Evolutionary conservation across 2,888 invertebrate species (phyloP).

Genomic region (Buathra laborator): DNA sequence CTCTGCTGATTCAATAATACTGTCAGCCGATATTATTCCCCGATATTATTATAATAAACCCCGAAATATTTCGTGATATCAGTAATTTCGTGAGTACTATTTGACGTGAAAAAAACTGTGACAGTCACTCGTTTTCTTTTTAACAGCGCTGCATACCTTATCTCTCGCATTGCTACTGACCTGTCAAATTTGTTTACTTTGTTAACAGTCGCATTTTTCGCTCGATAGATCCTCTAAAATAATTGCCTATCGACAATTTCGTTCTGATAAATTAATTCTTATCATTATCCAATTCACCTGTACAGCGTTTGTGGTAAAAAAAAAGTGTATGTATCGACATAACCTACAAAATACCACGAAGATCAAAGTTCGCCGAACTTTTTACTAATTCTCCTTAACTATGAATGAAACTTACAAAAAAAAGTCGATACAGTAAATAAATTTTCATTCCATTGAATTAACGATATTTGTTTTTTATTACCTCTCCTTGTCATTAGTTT

Average conservation of each 20-base stretch:
- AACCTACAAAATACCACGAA: too few species aligned
- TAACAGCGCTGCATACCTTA: background rate
- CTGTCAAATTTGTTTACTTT: background rate
- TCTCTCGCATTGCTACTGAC: background rate
- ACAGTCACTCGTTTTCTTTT: background rate
- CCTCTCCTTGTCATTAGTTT: too few species aligned
- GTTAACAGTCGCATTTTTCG: background rate
- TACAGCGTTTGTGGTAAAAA: background rate
- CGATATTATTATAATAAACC: background rate
- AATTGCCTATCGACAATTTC: too few species aligned
- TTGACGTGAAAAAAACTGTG: background rate
- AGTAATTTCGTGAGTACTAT: background rate
- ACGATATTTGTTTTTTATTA: too few species aligned
- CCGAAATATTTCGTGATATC: background rate
- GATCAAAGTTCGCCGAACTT: too few species aligned
- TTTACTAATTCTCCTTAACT: too few species aligned
- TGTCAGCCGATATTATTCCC: background rate
- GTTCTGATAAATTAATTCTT: too few species aligned
- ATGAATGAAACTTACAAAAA: too few species aligned
- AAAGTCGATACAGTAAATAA: too few species aligned
- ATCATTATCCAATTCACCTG: too few species aligned
- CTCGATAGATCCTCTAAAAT: too few species aligned
- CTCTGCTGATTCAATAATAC: background rate
- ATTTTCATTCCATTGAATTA: too few species aligned
- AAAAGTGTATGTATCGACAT: background rate